Conservation (phyloP, 1,140 invertebrate species). For the Cydia fagiglandana region DNA sequence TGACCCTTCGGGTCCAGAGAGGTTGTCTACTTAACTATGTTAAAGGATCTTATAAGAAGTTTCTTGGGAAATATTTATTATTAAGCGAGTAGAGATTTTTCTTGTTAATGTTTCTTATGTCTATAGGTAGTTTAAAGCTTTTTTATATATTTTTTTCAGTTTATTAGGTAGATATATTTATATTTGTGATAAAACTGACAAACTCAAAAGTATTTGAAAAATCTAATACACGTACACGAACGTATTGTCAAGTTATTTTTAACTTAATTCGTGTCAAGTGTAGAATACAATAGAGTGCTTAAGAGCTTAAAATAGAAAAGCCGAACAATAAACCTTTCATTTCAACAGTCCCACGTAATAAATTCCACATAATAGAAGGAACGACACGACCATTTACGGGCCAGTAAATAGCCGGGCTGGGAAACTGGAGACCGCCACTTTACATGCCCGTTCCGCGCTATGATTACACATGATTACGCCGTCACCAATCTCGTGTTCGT, state of each 20-base stretch:
- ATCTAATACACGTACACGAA: background rate
- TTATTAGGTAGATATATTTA: background rate
- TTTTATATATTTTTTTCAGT: background rate
- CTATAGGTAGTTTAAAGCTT: background rate
- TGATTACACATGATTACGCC: constrained; percentile 72
- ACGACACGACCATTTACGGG: constrained; percentile 34
- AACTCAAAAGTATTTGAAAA: background rate
- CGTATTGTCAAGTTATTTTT: background rate
- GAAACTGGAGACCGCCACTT: constrained; percentile 44
- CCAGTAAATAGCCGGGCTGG: constrained; percentile 32
- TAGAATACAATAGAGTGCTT: background rate
- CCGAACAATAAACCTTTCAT: constrained; percentile 30
- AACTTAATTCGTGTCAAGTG: background rate
- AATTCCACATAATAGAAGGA: constrained; percentile 33
- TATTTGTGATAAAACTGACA: background rate
- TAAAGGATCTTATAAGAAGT: constrained; percentile 63
- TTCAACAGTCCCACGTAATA: constrained; percentile 29
- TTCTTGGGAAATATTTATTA: constrained; percentile 39
- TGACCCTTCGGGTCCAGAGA: constrained; percentile 71
- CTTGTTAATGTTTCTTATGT: background rate
- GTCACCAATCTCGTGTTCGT: constrained; percentile 65
- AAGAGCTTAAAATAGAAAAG: constrained; percentile 3
- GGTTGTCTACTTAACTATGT: constrained; percentile 72
- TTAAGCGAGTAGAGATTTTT: background rate
- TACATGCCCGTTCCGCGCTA: constrained; percentile 46